Base-by-base conservation (phyloP, 2,797 vertebrate genomes). In the Danio tinwini region DNA sequence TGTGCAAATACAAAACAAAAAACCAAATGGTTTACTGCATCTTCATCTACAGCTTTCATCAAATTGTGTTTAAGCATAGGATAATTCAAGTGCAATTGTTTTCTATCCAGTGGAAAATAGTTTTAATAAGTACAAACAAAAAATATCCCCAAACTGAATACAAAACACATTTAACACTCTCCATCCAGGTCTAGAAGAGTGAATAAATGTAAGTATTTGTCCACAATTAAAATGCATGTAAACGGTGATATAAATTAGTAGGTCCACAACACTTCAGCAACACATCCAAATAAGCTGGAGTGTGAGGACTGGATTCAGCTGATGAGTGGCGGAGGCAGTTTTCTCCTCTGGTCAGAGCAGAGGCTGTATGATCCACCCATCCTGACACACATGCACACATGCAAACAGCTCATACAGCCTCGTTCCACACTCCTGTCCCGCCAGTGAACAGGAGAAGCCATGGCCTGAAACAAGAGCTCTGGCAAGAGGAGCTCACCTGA, bases 291-390 rank as follows among this genome's bases (percentile, higher is more conserved):
- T 2, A 29, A 50, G 44, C 4, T 56, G 14, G 52, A 59, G 49
- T 29, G 70, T 70, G 55, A 73, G 19, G 14, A 47, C 39, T 76
- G 49, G 75, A 21, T 68, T 8, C 16, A 49, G 53, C 67, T 13
- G 7, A 72, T 50, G 45, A 59, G 19, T 70, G 56, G 19, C 64
- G 55, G 39, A 21, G 49, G 61, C 39, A 16, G 17, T 40, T 78
- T 78, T 44, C 14, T 63, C 58, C 61, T 56, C 12, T 68, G 78
- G 39, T 19, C 53, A 55, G 74, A 86, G 71, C 17, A 49, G 47
- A 90, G 76, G 81, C 88, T 91, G 89, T 90, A 91, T 90, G 88
- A 91, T 88, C 91, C 82, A 49, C 82, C 65, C 80, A 45, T 71
- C 71, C 52, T 39, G 53, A 44, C n/a, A 58, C 52, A 50, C 85